These are phyloP conservation scores for Ichneumoninae sp. DNA, from an alignment of 2,888 invertebrate genomes.

Conservation along the genomic window DNA sequence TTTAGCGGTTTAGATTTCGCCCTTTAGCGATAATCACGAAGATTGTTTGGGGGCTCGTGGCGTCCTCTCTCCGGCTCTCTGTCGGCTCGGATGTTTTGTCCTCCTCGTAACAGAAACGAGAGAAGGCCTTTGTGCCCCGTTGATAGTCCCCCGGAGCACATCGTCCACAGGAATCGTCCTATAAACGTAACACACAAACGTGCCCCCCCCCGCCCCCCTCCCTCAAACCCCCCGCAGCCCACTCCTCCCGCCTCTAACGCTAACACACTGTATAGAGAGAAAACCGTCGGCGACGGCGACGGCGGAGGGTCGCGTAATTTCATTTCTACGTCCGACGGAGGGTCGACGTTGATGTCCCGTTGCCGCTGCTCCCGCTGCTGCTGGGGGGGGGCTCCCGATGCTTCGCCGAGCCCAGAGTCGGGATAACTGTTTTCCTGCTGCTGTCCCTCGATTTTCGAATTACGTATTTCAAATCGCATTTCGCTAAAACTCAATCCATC, in stretches of 20 bases:
- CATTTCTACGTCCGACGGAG: slow-evolving; percentile 84
- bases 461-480: slow-evolving; percentile 82
- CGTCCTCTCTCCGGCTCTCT: slow-evolving; percentile 30
- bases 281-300: slow-evolving; percentile 49
- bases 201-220: not conserved
- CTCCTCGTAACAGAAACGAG: slow-evolving; percentile 68
- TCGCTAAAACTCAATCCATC: slow-evolving; percentile 68
- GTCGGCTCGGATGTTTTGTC: slow-evolving; percentile 57
- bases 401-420: slow-evolving; percentile 30
- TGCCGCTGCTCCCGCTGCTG: slow-evolving; percentile 73
- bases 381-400: slow-evolving; percentile 49
- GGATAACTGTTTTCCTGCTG: slow-evolving; percentile 67
- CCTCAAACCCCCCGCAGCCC: not conserved
- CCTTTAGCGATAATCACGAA: slow-evolving; percentile 75
- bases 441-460: slow-evolving; percentile 83
- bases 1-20: slow-evolving; percentile 82
- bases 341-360: slow-evolving; percentile 75
- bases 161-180: slow-evolving; percentile 13
- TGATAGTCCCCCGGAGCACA: slow-evolving; percentile 62
- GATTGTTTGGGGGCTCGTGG: slow-evolving; percentile 77
- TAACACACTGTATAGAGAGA: slow-evolving; percentile 1
- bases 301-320: slow-evolving; percentile 83
- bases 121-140: slow-evolving; percentile 69
- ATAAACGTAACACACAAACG: slow-evolving; percentile 14
- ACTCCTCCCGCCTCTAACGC: not conserved